Base-by-base conservation (phyloP, 2,888 invertebrate species). In the Lysandra bellargus region DNA sequence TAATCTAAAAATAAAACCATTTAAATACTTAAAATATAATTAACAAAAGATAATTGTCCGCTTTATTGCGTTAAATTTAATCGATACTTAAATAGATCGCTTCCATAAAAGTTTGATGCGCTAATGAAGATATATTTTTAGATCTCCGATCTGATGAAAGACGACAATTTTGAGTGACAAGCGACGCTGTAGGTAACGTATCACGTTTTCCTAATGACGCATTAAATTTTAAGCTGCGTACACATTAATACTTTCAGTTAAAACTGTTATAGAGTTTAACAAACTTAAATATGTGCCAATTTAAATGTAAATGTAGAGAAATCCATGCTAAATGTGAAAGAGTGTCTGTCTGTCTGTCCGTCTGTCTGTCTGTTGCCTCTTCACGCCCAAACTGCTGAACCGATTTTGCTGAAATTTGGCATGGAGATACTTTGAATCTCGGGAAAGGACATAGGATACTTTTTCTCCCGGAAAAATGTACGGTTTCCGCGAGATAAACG, bases 121-220 rank as follows among this genome's bases (percentile, higher is more conserved):
- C 89, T 93, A 93, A 94, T 93, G 92, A 91, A 89, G 89, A 85
- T 89, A 89, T 93, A 92, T 93, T 92, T 93, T 91, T 90, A 90
- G 89, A 88, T 87, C 86, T 88, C 89, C 87, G 84, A 84, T 83
- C 81, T 85, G 91, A 84, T 87, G 92, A 92, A 86, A 87, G 92
- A 93, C 88, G 79, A 78, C 80, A 80, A 86, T 85, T 88, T 85
- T 89, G 91, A 92, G 89, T 92, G 94, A 93, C 92, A 88, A 86
- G 86, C 94, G 85, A 86, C 86, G 94, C 91, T 91, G 94, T 94
- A 94, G 94, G 94, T 93, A 91, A 89, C 88, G 88, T 89, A 87
- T 88, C 89, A 89, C 90, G 88, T 87, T 86, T 83, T 82, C 87
- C 87, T 93, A 93, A 93, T 93, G 92, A 91, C 88, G 87, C 88